Evolutionary conservation across 2,797 vertebrate species (phyloP), one percentile per base, ranked within the genome.

Genomic region (Lophius americanus): DNA sequence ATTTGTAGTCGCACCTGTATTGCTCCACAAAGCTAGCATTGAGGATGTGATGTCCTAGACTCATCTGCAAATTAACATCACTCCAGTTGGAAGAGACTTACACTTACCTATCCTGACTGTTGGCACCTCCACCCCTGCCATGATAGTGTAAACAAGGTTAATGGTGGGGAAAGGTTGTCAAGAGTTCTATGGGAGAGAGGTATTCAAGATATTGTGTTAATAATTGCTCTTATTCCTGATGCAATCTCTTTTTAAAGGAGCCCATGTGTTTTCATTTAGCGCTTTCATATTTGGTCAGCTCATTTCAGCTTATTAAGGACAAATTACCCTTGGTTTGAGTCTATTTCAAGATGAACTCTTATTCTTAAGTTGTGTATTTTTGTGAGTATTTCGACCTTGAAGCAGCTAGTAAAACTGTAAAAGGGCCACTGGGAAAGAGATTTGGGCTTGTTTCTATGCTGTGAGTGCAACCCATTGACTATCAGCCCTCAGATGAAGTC

Each of bases 391-490:
- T 92, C 64, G 69, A 70, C 82, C 79, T 85, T 68, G 67, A 85
- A 90, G 86, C 84, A 85, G 78, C 87, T 91, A 87, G 91, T 92
- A 90, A 92, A 92, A 82, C 80, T 88, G 90, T 88, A 85, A 87
- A 88, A 78, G 77, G 79, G 44, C 23, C 47, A 57, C 82, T 83
- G 78, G 81, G 80, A 88, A 89, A 82, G 63, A 78, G 66, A 81
- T 82, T 85, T 84, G 32, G 52, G 62, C 67, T 76, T 75, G 70
- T 85, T 83, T 78, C 78, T 85, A 49, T 64, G 55, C 62, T 68
- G 61, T 89, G 77, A 90, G 83, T 80, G 75, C 74, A 68, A 23
- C 14, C 71, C 69, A 70, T 70, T 81, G 76, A 84, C 69, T 36
- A 7, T n/a, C 32, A 50, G 13, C 23, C 38, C 10, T 60, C 3